Evolutionary conservation across 2,113 vertebrate genomes (phyloP), one percentile per base, ranked within the genome.

Genomic region (Climacteris rufus): DNA sequence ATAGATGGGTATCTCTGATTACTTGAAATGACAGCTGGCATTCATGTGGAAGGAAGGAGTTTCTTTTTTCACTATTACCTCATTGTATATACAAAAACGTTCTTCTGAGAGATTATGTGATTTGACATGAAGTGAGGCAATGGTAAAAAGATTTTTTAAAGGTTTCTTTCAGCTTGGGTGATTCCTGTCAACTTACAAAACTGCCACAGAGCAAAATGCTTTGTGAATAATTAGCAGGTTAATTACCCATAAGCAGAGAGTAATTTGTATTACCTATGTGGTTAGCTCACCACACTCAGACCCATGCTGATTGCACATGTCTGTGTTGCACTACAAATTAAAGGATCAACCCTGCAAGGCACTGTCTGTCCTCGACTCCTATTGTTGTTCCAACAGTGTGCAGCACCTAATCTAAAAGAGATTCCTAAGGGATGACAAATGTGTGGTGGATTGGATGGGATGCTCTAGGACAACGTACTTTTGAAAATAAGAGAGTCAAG

Each of bases 171-270:
- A 96, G 96, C 94, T 95, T 94, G 87, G 61, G 56, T 96, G 94
- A 96, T 90, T 96, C 87, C 94, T 95, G 95, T 96, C 96, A 96
- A 44, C 28, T 96, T 93, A 89, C 0, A 5, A 91, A 92, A 83
- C 69, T 13, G 0, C 76, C 60, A 94, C 17, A 61, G 69, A 93
- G 83, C 87, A 94, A 93, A 95, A 95, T 96, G 96, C 65, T 96
- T 96, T 92, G 79, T 91, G 94, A 91, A 92, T 97, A 97, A 95
- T 97, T 97, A 97, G 94, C 96, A 96, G 91, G 91, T 96, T 96
- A 97, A 97, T 97, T 97, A 96, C 66, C 75, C 94, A 95, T 93
- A 88, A 95, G 65, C 37, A 90, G 71, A 78, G 64, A 88, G 91
- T 87, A 93, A 95, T 97, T 93, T 81, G 87, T 81, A 79, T 94